These are phyloP conservation scores for Mya arenaria DNA, from an alignment of 1,140 invertebrate genomes.

Conservation along the genomic window DNA sequence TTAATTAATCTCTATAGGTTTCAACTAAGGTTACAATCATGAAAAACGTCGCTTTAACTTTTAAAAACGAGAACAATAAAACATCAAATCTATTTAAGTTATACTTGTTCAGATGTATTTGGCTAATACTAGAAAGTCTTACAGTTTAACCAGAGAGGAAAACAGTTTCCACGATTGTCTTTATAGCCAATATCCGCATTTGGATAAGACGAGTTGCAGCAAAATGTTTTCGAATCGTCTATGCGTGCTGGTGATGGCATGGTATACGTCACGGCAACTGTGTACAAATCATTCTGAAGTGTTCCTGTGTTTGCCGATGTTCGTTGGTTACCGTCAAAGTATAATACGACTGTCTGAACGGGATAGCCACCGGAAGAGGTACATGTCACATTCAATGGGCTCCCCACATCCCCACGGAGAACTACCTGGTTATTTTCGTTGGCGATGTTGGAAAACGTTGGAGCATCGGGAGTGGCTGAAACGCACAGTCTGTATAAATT, in stretches of 20 bases:
- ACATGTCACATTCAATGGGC: not conserved
- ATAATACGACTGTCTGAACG: not conserved
- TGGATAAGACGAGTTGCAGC: not conserved
- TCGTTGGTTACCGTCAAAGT: not conserved
- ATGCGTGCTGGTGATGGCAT: not conserved
- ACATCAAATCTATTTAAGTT: too few relatives aligned
- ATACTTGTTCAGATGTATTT: too few relatives aligned
- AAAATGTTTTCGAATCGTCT: not conserved
- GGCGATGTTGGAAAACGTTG: not conserved
- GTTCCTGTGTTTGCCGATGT: not conserved
- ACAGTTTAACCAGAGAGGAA: not conserved
- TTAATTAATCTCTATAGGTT: too few relatives aligned
- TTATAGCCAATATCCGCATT: not conserved
- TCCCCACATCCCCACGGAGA: not conserved
- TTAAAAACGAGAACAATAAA: too few relatives aligned
- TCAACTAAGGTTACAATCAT: too few relatives aligned
- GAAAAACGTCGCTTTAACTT: too few relatives aligned
- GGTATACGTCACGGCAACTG: not conserved
- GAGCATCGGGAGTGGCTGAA: not conserved
- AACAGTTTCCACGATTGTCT: too few relatives aligned
- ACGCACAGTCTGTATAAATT: too few relatives aligned
- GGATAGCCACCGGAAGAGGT: not conserved
- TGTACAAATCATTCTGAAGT: not conserved
- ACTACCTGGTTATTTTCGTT: not conserved
- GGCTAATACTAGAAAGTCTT: too few relatives aligned